Percentiles rank a stretch among this genome's conserved stretches.
Evolutionary conservation across 2,888 invertebrate species (phyloP).

Genomic region (Fragum whitleyi): DNA sequence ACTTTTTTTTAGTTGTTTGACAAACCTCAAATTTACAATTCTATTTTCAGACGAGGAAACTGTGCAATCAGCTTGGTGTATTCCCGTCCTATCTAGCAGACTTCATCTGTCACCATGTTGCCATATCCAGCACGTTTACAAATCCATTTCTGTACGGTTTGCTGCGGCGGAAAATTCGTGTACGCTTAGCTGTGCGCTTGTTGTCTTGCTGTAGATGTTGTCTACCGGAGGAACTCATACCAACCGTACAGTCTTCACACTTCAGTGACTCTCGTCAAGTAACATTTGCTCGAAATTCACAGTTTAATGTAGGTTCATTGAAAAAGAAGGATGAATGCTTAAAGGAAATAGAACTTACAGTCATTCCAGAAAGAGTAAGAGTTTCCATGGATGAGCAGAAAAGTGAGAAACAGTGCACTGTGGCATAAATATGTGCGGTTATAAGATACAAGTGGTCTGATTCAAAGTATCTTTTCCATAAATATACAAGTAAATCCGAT

Average conservation of each 20-base stretch:
- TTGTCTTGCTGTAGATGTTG: slow-evolving; percentile 18
- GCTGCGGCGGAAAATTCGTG: slow-evolving; percentile 59
- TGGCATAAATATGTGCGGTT: no score
- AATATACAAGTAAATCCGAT: no score
- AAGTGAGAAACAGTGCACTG: not conserved
- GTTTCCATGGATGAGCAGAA: not conserved
- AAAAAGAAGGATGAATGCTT: not conserved
- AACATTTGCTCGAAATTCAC: not conserved
- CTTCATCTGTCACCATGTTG: slow-evolving; percentile 54
- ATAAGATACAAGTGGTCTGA: no score
- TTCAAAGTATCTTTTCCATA: no score
- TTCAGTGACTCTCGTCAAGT: slow-evolving; percentile 13
- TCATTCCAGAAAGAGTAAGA: not conserved
- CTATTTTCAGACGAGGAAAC: slow-evolving; percentile 54
- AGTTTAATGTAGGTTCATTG: not conserved
- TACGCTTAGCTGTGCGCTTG: slow-evolving; percentile 31
- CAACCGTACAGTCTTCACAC: not conserved
- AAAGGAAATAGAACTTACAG: not conserved
- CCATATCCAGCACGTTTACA: slow-evolving; percentile 46
- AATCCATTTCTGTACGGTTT: slow-evolving; percentile 69
- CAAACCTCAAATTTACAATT: no score
- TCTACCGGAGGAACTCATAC: not conserved
- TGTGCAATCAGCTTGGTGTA: slow-evolving; percentile 43
- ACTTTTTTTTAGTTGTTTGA: no score
- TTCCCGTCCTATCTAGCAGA: slow-evolving; percentile 42